phyloP scores from a whole-genome alignment of 2,888 invertebrate species.

The Mimumesa dahlbomi region DNA sequence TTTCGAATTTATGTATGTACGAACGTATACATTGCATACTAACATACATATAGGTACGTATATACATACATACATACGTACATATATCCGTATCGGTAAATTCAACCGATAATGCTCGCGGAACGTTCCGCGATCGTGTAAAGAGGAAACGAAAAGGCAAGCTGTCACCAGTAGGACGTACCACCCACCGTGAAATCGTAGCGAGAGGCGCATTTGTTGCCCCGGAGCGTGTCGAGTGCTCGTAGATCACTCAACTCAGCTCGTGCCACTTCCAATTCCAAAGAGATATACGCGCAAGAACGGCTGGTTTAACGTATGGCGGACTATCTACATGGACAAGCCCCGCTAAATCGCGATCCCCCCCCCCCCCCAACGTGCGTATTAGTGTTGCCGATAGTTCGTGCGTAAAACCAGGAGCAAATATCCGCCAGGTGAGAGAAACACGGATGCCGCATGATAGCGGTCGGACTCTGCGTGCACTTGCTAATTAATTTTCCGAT shows the following conservation, averaged over 20 bases:
- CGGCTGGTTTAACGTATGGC: conserved; percentile 38
- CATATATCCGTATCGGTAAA: background rate
- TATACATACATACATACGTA: no score
- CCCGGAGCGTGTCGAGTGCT: conserved; percentile 66
- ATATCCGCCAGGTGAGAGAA: conserved; percentile 39
- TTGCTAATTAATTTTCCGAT: conserved; percentile 56
- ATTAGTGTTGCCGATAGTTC: conserved; percentile 35
- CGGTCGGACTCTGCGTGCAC: conserved; percentile 4
- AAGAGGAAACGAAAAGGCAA: conserved; percentile 58
- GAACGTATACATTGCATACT: no score
- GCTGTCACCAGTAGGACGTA: conserved; percentile 53
- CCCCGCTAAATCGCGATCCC: conserved; percentile 55
- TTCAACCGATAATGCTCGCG: conserved; percentile 35
- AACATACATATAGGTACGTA: no score
- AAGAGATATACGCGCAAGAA: conserved; percentile 46
- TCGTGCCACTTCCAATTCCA: conserved; percentile 59
- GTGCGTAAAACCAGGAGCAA: conserved; percentile 55
- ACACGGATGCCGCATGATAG: conserved; percentile 24
- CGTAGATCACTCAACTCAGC: conserved; percentile 68
- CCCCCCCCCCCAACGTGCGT: conserved; percentile 28
- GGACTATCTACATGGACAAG: conserved; percentile 21
- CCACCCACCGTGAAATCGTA: conserved; percentile 61
- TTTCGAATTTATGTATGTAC: no score
- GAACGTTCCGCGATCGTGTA: conserved; percentile 42
- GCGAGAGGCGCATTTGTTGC: conserved; percentile 58